phyloP scores from a whole-genome alignment of 2,113 vertebrate species.

The Daboia siamensis region DNA sequence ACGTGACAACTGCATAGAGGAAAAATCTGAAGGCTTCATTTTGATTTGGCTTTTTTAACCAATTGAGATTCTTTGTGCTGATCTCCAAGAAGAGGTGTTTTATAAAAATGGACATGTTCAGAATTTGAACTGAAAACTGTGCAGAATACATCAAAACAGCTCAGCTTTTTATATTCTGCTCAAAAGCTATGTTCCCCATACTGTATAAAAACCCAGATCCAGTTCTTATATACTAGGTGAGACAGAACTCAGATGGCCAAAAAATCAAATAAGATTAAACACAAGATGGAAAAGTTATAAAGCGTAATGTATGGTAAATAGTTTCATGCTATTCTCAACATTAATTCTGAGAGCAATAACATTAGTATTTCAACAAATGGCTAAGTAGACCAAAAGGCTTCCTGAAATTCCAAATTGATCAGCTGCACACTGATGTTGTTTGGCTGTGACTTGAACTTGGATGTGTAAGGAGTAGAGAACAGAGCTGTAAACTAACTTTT shows the following conservation, averaged over 20 bases:
- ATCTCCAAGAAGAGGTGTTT: neutral
- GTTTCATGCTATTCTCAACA: neutral
- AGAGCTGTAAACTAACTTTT: neutral
- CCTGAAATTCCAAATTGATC: neutral
- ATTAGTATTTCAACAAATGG: neutral
- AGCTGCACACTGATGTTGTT: neutral
- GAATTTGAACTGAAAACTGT: neutral
- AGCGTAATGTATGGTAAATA: neutral
- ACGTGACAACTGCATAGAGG: neutral
- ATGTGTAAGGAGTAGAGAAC: neutral
- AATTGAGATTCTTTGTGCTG: neutral
- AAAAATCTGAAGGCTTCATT: neutral
- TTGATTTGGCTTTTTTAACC: neutral
- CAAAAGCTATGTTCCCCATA: neutral
- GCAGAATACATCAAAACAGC: neutral
- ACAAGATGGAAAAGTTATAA: neutral
- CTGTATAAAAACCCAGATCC: neutral
- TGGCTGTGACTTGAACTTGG: neutral
- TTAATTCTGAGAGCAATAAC: neutral
- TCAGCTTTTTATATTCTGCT: neutral
- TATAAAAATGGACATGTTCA: neutral
- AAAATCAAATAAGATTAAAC: neutral
- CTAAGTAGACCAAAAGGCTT: neutral
- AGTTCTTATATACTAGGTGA: neutral
- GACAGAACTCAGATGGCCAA: neutral